phyloP scores from a whole-genome alignment of 2,888 invertebrate species.

The Cancer borealis region DNA sequence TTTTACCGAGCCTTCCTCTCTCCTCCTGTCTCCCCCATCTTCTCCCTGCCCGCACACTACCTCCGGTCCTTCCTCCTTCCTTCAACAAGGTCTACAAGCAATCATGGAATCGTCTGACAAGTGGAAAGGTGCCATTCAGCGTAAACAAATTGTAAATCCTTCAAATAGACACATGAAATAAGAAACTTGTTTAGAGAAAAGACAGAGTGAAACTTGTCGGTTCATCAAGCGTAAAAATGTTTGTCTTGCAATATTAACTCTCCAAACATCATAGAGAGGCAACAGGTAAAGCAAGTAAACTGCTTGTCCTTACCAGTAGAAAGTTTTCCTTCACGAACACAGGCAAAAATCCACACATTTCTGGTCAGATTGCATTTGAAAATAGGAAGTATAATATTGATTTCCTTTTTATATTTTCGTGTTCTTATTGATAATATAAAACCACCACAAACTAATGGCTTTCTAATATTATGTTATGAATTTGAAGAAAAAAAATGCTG shows the following conservation, averaged over 20 bases:
- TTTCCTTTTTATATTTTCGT: background rate
- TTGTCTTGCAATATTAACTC: constrained; percentile 20
- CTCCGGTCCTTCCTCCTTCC: background rate
- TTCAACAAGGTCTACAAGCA: background rate
- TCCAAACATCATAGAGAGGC: background rate
- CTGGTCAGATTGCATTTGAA: background rate
- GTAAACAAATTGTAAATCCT: constrained; percentile 6
- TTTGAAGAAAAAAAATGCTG: background rate
- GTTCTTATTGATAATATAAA: background rate
- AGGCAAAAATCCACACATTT: background rate
- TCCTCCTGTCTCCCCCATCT: background rate
- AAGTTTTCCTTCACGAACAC: constrained; percentile 1
- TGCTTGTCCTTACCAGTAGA: background rate
- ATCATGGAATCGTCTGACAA: constrained; percentile 3
- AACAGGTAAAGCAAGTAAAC: background rate
- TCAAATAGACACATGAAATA: constrained; percentile 20
- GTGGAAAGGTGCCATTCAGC: background rate
- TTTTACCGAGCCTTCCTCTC: background rate
- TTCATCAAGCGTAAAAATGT: background rate
- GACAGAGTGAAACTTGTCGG: background rate
- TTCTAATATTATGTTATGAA: background rate
- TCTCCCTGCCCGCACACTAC: background rate
- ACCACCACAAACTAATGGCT: background rate
- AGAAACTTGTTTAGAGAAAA: background rate
- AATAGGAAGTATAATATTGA: background rate